phyloP scores from a whole-genome alignment of 2,888 invertebrate species.

The Calameuta filiformis region DNA sequence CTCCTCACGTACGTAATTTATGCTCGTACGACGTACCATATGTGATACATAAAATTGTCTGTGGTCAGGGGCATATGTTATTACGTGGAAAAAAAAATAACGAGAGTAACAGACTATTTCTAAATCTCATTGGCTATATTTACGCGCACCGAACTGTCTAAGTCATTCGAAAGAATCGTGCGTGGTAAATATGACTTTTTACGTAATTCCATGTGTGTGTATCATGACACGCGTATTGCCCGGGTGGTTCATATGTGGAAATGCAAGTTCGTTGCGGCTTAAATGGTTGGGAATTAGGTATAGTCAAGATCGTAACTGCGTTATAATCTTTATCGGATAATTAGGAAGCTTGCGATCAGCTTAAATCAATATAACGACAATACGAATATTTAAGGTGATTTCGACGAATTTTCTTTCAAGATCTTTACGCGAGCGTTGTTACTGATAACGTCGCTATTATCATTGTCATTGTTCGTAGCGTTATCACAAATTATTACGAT shows the following conservation, averaged over 20 bases:
- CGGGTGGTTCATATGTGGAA: neutral
- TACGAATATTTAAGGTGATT: slow-evolving; percentile 20
- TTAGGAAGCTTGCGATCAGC: neutral
- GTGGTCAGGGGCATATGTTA: neutral
- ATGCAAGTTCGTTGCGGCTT: neutral
- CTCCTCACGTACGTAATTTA: neutral
- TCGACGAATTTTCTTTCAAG: slow-evolving; percentile 12
- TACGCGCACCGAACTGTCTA: neutral
- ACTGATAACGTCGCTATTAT: neutral
- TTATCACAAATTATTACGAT: neutral
- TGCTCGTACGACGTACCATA: neutral
- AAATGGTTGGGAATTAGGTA: neutral
- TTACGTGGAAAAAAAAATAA: neutral
- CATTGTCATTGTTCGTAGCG: neutral
- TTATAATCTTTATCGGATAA: neutral
- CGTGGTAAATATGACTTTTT: neutral
- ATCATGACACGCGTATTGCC: neutral
- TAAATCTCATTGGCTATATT: neutral
- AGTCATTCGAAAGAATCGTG: neutral
- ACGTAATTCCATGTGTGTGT: neutral
- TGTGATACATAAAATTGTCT: neutral
- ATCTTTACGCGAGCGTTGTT: neutral
- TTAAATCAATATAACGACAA: slow-evolving; percentile 20
- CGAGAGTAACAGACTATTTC: neutral
- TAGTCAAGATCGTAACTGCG: neutral